Evolutionary conservation across 2,113 vertebrate species (phyloP).

Genomic region (Nothocercus julius): DNA sequence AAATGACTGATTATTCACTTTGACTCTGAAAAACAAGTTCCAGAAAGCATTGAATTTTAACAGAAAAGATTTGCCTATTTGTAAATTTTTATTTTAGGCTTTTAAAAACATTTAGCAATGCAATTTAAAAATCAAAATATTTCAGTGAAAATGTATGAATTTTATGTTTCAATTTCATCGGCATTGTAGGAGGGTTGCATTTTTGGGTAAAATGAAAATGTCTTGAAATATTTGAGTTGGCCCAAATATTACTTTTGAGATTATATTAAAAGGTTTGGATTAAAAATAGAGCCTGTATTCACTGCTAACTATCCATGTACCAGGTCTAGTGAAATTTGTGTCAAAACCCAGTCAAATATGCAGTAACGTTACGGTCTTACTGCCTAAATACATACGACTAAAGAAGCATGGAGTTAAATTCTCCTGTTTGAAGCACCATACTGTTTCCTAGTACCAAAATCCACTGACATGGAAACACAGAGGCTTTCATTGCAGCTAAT

Average conservation of each 20-base stretch:
- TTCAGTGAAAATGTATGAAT: background rate
- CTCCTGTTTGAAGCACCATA: constrained; percentile 35
- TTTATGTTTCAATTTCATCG: background rate
- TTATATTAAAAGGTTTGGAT: background rate
- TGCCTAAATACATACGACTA: background rate
- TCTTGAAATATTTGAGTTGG: background rate
- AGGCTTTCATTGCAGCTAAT: constrained; percentile 66
- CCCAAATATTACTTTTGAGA: background rate
- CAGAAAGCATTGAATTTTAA: background rate
- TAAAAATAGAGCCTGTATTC: background rate
- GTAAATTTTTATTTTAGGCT: background rate
- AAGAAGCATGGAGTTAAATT: constrained; percentile 44
- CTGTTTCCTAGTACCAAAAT: background rate
- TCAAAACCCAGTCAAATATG: constrained; percentile 10
- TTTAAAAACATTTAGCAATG: background rate
- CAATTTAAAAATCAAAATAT: background rate
- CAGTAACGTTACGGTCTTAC: background rate
- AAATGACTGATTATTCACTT: background rate
- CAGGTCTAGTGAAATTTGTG: background rate
- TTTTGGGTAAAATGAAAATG: background rate
- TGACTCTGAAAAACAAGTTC: background rate
- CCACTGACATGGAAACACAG: constrained; percentile 64
- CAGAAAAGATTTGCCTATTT: background rate
- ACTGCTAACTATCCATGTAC: background rate
- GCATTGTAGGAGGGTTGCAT: background rate